These are phyloP conservation scores for Synanthedon andrenaeformis DNA, from an alignment of 2,888 invertebrate genomes.

Conservation along the genomic window DNA sequence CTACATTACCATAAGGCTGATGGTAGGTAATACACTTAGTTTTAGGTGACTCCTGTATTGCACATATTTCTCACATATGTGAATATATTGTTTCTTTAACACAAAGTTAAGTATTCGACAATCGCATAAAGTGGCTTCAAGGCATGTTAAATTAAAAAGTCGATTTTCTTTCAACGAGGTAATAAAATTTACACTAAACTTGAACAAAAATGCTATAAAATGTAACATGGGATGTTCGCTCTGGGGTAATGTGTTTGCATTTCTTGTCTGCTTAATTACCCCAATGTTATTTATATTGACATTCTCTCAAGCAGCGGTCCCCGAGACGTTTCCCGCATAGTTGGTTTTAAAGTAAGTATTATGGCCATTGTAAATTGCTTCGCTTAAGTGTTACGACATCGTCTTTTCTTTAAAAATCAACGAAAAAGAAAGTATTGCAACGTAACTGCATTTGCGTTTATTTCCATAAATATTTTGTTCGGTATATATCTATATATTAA, in stretches of 20 bases:
- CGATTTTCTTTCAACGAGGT: background rate
- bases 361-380: conserved; percentile 2
- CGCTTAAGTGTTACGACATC: background rate
- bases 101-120: too few relatives aligned
- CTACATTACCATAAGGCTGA: too few relatives aligned
- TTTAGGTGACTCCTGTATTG: too few relatives aligned
- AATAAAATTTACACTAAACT: background rate
- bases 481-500: too few relatives aligned
- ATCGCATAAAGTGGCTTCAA: background rate
- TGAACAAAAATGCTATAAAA: background rate
- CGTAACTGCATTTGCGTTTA: too few relatives aligned
- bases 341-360: conserved; percentile 3
- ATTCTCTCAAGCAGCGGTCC: conserved; percentile 1
- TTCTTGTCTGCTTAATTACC: conserved; percentile 11
- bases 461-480: too few relatives aligned
- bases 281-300: conserved; percentile 7
- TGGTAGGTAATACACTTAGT: too few relatives aligned
- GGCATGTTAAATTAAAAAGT: conserved; percentile 1
- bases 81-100: too few relatives aligned
- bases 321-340: conserved; percentile 1
- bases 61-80: too few relatives aligned
- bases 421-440: background rate
- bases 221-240: conserved; percentile 15
- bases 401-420: background rate
- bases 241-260: conserved; percentile 14